These are phyloP conservation scores for Notarius lentiginosus DNA, from an alignment of 2,113 vertebrate species.

Conservation along the genomic window DNA sequence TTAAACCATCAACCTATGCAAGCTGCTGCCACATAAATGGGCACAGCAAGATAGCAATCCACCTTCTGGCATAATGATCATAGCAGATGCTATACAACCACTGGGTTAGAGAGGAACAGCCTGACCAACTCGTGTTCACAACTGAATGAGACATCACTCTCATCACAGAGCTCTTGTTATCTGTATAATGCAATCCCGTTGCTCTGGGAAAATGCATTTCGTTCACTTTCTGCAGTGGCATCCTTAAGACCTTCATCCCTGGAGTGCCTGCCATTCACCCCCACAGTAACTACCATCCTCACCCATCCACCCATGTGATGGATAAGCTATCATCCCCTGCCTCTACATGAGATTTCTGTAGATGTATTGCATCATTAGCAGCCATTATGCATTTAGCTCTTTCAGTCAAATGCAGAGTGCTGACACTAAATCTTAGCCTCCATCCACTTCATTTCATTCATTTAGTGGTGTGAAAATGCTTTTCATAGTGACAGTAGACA, in stretches of 20 bases:
- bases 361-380: constrained; percentile 46
- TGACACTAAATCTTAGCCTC: constrained; percentile 15
- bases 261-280: constrained; percentile 33
- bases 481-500: not conserved
- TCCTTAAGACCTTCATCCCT: constrained; percentile 49
- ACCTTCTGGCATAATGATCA: not conserved
- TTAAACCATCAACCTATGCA: not conserved
- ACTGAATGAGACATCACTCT: constrained; percentile 22
- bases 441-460: not conserved
- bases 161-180: constrained; percentile 50
- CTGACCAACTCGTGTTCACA: constrained; percentile 25
- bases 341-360: constrained; percentile 25
- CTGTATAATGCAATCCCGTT: constrained; percentile 22
- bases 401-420: constrained; percentile 5
- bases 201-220: constrained; percentile 40
- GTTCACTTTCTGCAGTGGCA: constrained; percentile 30
- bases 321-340: constrained; percentile 34
- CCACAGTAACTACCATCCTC: constrained; percentile 18
- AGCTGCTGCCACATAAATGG: not conserved
- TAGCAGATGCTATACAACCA: not conserved
- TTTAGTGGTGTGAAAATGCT: constrained; percentile 1
- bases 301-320: constrained; percentile 30
- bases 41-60: not conserved
- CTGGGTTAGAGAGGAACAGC: not conserved
- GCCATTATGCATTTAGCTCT: constrained; percentile 44